phyloP scores from a whole-genome alignment of 2,888 invertebrate species.

The Tuta absoluta region DNA sequence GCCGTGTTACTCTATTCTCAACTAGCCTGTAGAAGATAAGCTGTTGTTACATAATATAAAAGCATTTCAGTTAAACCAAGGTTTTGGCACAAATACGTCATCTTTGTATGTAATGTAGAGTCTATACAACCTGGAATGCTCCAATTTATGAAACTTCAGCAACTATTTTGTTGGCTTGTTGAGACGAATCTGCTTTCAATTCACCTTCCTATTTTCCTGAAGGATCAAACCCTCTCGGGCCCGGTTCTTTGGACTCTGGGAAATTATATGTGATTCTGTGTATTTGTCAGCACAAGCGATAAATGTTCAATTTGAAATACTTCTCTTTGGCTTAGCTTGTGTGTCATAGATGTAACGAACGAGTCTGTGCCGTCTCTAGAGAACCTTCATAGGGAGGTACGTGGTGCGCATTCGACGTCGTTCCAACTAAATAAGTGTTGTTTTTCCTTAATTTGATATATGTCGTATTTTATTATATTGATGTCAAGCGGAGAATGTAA shows the following conservation, averaged over 20 bases:
- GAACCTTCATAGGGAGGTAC: slow-evolving; percentile 44
- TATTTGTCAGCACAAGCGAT: slow-evolving; percentile 63
- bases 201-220: not conserved
- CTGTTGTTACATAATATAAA: not conserved
- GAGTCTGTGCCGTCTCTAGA: slow-evolving; percentile 50
- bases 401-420: slow-evolving; percentile 55
- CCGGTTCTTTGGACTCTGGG: slow-evolving; percentile 65
- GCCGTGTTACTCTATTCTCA: not conserved
- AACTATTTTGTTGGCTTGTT: not conserved
- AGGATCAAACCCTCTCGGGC: slow-evolving; percentile 6
- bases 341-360: slow-evolving; percentile 54
- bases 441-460: slow-evolving; percentile 26
- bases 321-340: slow-evolving; percentile 70
- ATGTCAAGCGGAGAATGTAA: not conserved
- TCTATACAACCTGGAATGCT: not conserved
- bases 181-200: not conserved
- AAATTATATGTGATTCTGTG: slow-evolving; percentile 60
- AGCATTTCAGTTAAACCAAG: not conserved
- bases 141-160: not conserved
- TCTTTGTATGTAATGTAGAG: not conserved
- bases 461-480: slow-evolving; percentile 32
- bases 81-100: not conserved
- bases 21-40: not conserved
- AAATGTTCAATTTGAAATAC: slow-evolving; percentile 51
- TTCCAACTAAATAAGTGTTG: slow-evolving; percentile 39